Conservation (phyloP, 2,113 vertebrate species). For the Scatophagus argus region DNA sequence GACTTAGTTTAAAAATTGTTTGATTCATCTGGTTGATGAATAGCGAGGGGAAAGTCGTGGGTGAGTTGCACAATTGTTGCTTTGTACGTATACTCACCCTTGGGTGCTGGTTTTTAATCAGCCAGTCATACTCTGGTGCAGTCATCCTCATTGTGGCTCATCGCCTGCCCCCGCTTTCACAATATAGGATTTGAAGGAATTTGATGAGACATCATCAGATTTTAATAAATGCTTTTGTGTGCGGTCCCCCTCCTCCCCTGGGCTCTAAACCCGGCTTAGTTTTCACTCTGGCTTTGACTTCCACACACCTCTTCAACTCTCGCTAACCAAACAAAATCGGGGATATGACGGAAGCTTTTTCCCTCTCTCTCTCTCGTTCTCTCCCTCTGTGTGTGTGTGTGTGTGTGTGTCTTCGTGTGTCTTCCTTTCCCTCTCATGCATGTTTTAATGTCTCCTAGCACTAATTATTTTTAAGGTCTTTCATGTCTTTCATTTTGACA, state of each 20-base stretch:
- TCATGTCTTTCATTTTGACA: neutral
- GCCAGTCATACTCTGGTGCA: constrained; percentile 4
- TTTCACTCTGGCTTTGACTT: constrained; percentile 4
- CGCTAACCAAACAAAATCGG: constrained; percentile 6
- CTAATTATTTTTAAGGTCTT: neutral
- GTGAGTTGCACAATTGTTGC: neutral
- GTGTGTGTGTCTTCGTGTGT: no score
- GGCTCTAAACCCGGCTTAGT: constrained; percentile 26
- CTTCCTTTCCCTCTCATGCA: neutral
- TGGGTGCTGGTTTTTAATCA: constrained; percentile 32
- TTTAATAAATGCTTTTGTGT: constrained; percentile 49
- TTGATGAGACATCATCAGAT: constrained; percentile 45
- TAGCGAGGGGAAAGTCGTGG: neutral
- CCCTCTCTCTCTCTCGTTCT: neutral
- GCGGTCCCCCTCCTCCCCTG: constrained; percentile 3
- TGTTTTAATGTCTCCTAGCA: neutral
- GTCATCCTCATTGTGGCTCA: constrained; percentile 21
- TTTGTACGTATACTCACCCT: neutral
- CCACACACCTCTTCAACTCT: neutral
- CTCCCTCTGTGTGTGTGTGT: no score
- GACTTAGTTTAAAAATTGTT: constrained; percentile 10
- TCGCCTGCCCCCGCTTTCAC: neutral
- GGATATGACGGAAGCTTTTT: neutral
- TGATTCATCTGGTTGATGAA: constrained; percentile 13
- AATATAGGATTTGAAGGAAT: constrained; percentile 34